Percentiles rank a stretch among this genome's conserved stretches.
These are phyloP conservation scores for Neostethus bicornis DNA, from an alignment of 2,797 vertebrate genomes.

Conservation along the genomic window DNA sequence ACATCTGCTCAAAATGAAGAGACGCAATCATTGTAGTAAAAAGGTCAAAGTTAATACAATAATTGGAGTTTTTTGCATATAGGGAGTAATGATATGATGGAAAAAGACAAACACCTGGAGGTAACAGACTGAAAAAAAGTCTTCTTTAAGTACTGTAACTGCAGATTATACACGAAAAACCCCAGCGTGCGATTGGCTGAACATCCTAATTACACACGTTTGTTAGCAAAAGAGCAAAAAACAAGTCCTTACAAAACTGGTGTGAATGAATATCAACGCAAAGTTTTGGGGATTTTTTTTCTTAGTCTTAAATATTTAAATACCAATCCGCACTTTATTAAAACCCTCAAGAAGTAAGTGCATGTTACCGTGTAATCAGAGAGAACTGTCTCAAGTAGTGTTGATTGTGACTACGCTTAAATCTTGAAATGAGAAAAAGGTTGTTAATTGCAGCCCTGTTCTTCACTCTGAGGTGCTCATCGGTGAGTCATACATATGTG, in stretches of 20 bases:
- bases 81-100: background rate
- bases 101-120: background rate
- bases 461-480: background rate
- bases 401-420: background rate
- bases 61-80: background rate
- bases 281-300: background rate
- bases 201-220: background rate
- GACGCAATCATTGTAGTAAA: background rate
- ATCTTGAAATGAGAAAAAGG: background rate
- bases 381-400: background rate
- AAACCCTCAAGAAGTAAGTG: background rate
- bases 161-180: no score
- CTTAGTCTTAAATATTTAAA: background rate
- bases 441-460: background rate
- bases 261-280: background rate
- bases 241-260: slow-evolving; percentile 12
- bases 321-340: background rate
- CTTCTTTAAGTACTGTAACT: no score
- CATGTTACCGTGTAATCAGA: background rate
- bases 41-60: slow-evolving; percentile 1
- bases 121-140: background rate
- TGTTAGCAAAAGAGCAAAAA: background rate
- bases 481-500: background rate
- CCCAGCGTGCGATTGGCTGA: background rate
- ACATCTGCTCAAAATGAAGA: background rate